Conservation (phyloP, 2,113 vertebrate genomes). For the Triplophysa rosa region DNA sequence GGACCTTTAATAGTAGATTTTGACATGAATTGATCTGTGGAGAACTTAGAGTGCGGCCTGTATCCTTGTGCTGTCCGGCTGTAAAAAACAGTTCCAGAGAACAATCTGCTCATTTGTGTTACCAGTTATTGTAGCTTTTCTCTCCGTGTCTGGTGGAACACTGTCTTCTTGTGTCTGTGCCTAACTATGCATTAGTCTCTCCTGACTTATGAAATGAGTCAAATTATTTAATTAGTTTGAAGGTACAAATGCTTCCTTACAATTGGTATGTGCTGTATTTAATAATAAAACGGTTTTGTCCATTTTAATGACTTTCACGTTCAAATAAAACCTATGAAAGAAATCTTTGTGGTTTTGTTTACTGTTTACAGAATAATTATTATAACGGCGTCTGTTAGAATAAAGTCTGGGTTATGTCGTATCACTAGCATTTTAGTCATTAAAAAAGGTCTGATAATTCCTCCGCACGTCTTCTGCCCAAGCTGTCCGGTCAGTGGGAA, state of each 20-base stretch:
- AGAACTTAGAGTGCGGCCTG: background rate
- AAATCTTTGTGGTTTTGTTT: constrained; percentile 16
- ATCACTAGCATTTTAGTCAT: constrained; percentile 15
- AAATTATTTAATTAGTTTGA: background rate
- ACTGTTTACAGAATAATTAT: constrained; percentile 1
- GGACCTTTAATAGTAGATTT: background rate
- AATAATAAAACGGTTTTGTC: constrained; percentile 1
- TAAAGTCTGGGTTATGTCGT: background rate
- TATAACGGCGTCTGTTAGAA: background rate
- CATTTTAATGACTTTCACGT: constrained; percentile 8
- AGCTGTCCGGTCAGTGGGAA: constrained; percentile 35
- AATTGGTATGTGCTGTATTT: background rate
- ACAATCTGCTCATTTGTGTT: background rate
- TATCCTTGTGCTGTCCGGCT: background rate
- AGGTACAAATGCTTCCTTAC: background rate
- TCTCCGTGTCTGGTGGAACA: background rate
- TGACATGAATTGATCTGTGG: background rate
- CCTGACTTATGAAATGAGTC: background rate
- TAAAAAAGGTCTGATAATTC: constrained; percentile 35
- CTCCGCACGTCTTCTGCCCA: constrained; percentile 12
- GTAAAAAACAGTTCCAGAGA: background rate
- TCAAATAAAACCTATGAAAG: constrained; percentile 14
- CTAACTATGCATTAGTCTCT: background rate
- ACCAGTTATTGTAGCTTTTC: background rate
- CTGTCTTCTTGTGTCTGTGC: background rate